phyloP scores from a whole-genome alignment of 2,888 invertebrate genomes.

The Oligia strigilis region DNA sequence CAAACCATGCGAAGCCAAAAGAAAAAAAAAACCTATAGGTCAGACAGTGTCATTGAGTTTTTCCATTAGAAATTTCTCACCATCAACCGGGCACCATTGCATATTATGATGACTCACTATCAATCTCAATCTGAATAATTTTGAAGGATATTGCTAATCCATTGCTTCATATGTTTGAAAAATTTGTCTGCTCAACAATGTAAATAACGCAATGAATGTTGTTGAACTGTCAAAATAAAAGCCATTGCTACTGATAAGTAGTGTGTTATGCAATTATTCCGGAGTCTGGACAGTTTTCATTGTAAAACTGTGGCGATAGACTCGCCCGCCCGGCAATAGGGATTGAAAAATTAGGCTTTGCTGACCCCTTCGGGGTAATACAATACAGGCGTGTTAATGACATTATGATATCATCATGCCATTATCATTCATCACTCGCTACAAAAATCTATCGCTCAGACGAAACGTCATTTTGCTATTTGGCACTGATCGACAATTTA shows the following conservation, averaged over 20 bases:
- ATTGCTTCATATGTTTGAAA: background rate
- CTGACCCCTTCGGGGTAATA: background rate
- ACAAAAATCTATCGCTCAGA: slow-evolving; percentile 34
- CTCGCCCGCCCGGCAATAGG: background rate
- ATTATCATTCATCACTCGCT: slow-evolving; percentile 36
- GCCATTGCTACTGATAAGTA: background rate
- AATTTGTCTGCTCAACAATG: background rate
- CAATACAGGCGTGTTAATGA: background rate
- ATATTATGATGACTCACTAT: background rate
- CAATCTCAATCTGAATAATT: background rate
- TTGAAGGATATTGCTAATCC: background rate
- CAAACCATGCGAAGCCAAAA: too few relatives aligned
- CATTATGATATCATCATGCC: slow-evolving; percentile 22
- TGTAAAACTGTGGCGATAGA: background rate
- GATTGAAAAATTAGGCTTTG: background rate
- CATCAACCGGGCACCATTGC: too few relatives aligned
- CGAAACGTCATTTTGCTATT: slow-evolving; percentile 36
- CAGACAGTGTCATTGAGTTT: background rate
- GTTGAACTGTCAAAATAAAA: background rate
- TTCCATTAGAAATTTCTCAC: background rate
- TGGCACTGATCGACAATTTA: slow-evolving; percentile 41
- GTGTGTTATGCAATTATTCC: background rate
- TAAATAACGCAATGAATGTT: background rate
- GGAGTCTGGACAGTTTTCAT: background rate
- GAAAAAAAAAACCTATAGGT: background rate